Evolutionary conservation across 2,113 vertebrate genomes (phyloP).

Genomic region (Gavia stellata): DNA sequence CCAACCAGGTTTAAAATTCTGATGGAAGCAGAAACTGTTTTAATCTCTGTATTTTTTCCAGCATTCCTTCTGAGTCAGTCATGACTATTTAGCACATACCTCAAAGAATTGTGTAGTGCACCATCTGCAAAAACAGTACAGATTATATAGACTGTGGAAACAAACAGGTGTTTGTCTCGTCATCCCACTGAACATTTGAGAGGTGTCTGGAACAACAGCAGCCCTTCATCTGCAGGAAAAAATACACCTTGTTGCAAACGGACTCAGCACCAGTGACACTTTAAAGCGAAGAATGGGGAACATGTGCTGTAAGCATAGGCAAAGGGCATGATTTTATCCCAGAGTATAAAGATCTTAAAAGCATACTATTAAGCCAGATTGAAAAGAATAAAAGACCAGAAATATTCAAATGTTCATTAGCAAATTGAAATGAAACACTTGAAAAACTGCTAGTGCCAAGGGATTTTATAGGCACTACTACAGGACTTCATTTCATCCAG

Average conservation of each 20-base stretch:
- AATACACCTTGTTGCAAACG: not conserved
- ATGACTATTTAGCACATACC: not conserved
- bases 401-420: not conserved
- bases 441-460: not conserved
- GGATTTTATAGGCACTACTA: not conserved
- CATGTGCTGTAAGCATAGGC: not conserved
- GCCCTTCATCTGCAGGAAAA: not conserved
- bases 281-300: not conserved
- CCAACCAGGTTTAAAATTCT: not conserved
- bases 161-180: not conserved
- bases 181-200: not conserved
- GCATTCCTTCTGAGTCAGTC: not conserved
- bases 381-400: not conserved
- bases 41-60: not conserved
- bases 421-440: not conserved
- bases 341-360: not conserved
- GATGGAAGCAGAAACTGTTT: not conserved
- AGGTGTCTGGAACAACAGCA: not conserved
- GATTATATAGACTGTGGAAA: not conserved
- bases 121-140: not conserved
- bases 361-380: not conserved
- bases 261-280: not conserved
- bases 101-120: not conserved
- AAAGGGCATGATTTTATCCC: not conserved
- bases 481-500: not conserved